These are phyloP conservation scores for Alouatta palliata DNA, from an alignment of 2,113 vertebrate species.

Conservation along the genomic window DNA sequence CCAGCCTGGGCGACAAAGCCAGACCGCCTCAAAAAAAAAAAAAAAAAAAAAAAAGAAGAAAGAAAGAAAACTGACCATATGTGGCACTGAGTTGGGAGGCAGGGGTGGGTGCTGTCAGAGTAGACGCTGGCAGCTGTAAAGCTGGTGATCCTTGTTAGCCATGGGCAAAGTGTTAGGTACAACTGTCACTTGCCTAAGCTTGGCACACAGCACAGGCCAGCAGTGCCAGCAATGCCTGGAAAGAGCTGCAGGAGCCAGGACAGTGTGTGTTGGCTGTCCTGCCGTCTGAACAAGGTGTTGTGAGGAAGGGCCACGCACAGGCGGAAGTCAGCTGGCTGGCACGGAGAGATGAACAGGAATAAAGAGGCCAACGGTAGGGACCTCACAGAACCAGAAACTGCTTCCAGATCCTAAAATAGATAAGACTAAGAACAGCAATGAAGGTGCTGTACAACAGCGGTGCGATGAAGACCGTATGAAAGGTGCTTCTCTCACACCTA, in stretches of 20 bases:
- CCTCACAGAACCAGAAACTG: not conserved
- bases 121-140: not conserved
- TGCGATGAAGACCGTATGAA: not conserved
- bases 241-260: not conserved
- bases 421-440: not conserved
- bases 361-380: not conserved
- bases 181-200: not conserved
- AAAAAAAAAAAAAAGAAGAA: too few relatives aligned
- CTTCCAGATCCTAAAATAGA: not conserved
- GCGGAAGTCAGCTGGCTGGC: not conserved
- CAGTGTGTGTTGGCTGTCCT: too few relatives aligned
- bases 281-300: not conserved
- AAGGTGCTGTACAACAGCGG: accelerated
- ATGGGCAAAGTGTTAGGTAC: not conserved
- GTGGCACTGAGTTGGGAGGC: too few relatives aligned
- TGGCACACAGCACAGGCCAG: not conserved
- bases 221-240: too few relatives aligned
- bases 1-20: too few relatives aligned
- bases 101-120: not conserved
- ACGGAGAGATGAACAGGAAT: not conserved
- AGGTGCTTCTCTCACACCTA: not conserved
- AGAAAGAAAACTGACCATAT: too few relatives aligned
- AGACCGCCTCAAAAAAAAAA: too few relatives aligned
- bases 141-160: not conserved
- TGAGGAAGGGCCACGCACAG: not conserved